Evolutionary conservation across 92 coral and sea anemone genomes (phyloP).

Genomic region (Porites rus): DNA sequence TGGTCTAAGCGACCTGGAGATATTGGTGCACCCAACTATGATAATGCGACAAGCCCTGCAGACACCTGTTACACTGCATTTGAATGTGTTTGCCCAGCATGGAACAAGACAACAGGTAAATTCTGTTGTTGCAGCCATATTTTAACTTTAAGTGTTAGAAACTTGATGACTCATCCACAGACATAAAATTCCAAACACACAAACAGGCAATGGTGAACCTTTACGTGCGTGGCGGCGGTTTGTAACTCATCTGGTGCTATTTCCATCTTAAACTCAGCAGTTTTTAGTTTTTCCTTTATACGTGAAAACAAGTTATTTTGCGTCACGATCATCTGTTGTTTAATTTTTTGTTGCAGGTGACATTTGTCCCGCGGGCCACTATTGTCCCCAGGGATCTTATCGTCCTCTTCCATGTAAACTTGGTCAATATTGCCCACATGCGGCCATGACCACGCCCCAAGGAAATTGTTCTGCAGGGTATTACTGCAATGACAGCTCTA

Average conservation of each 20-base stretch:
- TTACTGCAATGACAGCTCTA: conserved; percentile 94
- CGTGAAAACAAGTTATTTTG: too few relatives aligned
- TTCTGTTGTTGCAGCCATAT: neutral
- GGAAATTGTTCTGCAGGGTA: conserved; percentile 85
- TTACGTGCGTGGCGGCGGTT: too few relatives aligned
- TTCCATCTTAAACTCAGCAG: too few relatives aligned
- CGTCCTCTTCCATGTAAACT: conserved; percentile 83
- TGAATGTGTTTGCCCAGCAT: conserved; percentile 97
- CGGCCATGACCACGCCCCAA: conserved; percentile 73
- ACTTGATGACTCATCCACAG: too few relatives aligned
- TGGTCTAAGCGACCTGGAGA: conserved; percentile 91
- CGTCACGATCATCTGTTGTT: neutral
- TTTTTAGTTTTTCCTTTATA: too few relatives aligned
- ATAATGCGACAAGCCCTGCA: conserved; percentile 83
- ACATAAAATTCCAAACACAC: too few relatives aligned
- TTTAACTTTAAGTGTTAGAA: neutral
- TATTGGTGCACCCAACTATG: conserved; percentile 78
- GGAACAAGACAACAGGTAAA: conserved; percentile 98
- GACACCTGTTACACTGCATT: conserved; percentile 86
- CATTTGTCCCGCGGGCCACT: conserved; percentile 94
- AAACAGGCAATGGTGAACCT: too few relatives aligned
- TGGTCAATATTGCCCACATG: conserved; percentile 88
- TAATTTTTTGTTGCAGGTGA: conserved; percentile 70
- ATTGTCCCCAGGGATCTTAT: conserved; percentile 85
- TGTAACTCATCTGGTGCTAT: too few relatives aligned